Base-by-base conservation (phyloP, 2,113 vertebrate genomes). In the Raja brachyura region DNA sequence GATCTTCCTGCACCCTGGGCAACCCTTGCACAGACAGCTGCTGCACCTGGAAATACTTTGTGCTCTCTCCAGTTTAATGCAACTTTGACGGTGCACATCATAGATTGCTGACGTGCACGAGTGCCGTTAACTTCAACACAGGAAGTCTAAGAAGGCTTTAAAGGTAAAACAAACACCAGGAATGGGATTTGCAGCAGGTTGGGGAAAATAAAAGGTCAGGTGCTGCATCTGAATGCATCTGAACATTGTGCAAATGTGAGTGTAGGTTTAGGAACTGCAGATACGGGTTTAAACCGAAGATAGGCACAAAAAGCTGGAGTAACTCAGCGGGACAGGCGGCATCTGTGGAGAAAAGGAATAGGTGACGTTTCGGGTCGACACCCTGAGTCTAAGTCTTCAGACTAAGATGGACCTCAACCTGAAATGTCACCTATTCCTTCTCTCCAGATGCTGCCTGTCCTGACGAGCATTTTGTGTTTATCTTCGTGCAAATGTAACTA, bases 21-120 rank as follows among this genome's bases (percentile, higher is more conserved):
- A 86, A 63, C 83, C 63, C 13, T 14, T 63, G 59, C 13, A 88
- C 59, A 88, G 31, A 18, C 83, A 88, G 83, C 83, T 66, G 83
- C 59, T 66, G 59, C 83, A 88, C 83, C 83, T 88, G 83, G 83
- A 88, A 61, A 63, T 88, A 88, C 39, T 88, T 88, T 66, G 83
- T 88, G 39, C 31, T 88, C 83, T 31, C 83, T 88, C 28, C 83
- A 66, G 59, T 88, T 88, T 88, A 88, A 88, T 88, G 83, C 59
- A 63, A 88, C 56, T 88, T 88, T 88, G 83, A 88, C 63, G 83
- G n/a, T 88, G 63, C 83, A 88, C 83, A 31, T 63, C 83, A 88
- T 59, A 88, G 83, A 88, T 66, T 88, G 63, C 22, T 88, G 83
- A 33, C 83, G 63, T 88, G 83, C 59, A 88, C 83, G 63, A 63